A percentile compares a stretch with the other conserved stretches of the same genome.
Conservation (phyloP, 2,113 vertebrate species). For the Dipodomys spectabilis region DNA sequence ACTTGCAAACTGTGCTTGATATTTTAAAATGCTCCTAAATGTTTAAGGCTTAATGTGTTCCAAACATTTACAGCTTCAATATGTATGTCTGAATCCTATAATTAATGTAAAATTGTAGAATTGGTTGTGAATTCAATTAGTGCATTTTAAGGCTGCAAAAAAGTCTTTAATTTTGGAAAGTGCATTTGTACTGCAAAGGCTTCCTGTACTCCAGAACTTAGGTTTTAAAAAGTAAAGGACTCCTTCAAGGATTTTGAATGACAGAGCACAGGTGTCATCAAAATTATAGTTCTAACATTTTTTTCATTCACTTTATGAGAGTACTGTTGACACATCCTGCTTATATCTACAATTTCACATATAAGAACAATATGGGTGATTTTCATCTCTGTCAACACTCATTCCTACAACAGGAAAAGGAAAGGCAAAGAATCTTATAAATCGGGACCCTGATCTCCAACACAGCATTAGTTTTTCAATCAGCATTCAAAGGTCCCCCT, state of each 20-base stretch:
- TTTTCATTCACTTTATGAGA: slow-evolving; percentile 10
- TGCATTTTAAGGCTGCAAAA: slow-evolving; percentile 13
- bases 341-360: slow-evolving; percentile 3
- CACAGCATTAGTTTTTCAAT: background rate
- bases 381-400: background rate
- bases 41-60: background rate
- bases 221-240: background rate
- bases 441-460: background rate
- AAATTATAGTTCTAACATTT: background rate
- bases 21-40: slow-evolving; percentile 12
- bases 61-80: slow-evolving; percentile 32
- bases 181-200: background rate
- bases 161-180: slow-evolving; percentile 29
- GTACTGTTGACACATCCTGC: background rate
- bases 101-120: slow-evolving; percentile 21
- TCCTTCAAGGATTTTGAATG: background rate
- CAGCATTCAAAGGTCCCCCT: too few relatives aligned
- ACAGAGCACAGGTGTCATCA: background rate
- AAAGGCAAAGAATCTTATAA: background rate
- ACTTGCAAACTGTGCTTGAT: background rate
- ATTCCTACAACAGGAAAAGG: background rate
- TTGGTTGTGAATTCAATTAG: slow-evolving; percentile 25
- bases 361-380: background rate
- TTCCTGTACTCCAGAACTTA: background rate
- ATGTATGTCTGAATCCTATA: background rate